Evolutionary conservation across 2,797 vertebrate genomes (phyloP), one percentile per base, ranked within the genome.

Genomic region (Yasuhikotakia modesta): DNA sequence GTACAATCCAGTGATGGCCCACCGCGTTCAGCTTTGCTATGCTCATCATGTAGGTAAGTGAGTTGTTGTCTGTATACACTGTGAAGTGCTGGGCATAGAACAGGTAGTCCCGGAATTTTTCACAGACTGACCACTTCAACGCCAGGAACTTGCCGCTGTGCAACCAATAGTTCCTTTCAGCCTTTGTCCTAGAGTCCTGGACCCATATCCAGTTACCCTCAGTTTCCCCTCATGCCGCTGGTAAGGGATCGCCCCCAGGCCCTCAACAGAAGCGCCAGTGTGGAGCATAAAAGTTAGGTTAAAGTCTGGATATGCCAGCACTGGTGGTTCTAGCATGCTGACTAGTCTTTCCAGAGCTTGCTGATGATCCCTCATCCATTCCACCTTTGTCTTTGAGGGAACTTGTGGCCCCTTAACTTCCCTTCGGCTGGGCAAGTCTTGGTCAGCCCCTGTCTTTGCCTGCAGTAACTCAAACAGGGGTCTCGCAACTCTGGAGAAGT

Each of bases 311-410:
- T 39, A 39, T 61, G 58, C 58, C 24, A 61, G 58, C 16, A 61
- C 22, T 61, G 58, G 58, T 61, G 58, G 58, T 27, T 61, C 58
- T 61, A 61, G 24, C 58, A 61, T 61, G 27, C 24, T 12, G 4
- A 27, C 58, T 61, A 61, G 6, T 61, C 58, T 61, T 13, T 61
- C 58, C 58, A 61, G 58, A 27, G 6, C 22, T 61, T n/a, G n/a
- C n/a, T n/a, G n/a, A n/a, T n/a, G n/a, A n/a, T n/a, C n/a, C n/a
- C 12, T 27, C 13, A 16, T 17, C 58, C 58, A 61, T 30, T 32
- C 27, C 4, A 61, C 58, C 4, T 24, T 24, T 30, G 13, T 61
- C 27, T 61, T 61, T 30, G 58, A 61, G 27, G 58, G 24, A 32
- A 61, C 22, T 30, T 61, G 58, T 16, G 58, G 58, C 16, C 58